These are phyloP conservation scores for Euphydryas editha DNA, from an alignment of 2,888 invertebrate species.

Conservation along the genomic window DNA sequence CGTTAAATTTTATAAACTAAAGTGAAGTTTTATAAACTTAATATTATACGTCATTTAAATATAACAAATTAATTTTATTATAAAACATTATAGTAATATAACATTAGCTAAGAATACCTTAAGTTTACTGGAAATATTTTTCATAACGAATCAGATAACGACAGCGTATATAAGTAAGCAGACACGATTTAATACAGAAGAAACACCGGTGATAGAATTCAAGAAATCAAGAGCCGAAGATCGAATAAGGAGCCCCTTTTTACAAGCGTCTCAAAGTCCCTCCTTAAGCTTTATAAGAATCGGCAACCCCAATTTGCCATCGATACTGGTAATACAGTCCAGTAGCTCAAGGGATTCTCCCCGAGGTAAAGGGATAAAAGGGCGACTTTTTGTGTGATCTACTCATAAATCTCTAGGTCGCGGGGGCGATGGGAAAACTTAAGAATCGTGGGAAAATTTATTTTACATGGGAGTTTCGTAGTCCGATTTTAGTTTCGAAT, in stretches of 20 bases:
- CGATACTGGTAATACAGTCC: constrained; percentile 75
- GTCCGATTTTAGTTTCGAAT: background rate
- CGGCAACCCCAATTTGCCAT: constrained; percentile 76
- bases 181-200: constrained; percentile 31
- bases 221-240: constrained; percentile 46
- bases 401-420: constrained; percentile 66
- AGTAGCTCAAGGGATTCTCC: constrained; percentile 57
- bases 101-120: too few relatives aligned
- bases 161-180: background rate
- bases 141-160: too few relatives aligned
- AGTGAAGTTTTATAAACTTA: too few relatives aligned
- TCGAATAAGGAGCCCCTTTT: constrained; percentile 61
- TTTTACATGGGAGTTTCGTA: background rate
- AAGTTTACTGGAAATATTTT: too few relatives aligned
- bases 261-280: constrained; percentile 64
- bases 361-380: constrained; percentile 72
- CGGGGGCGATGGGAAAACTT: constrained; percentile 63
- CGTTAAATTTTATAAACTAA: too few relatives aligned
- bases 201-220: constrained; percentile 35
- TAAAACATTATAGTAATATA: too few relatives aligned
- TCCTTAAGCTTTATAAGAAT: constrained; percentile 67
- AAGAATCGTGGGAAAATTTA: constrained; percentile 60
- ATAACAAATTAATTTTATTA: too few relatives aligned
- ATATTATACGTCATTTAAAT: too few relatives aligned
- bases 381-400: constrained; percentile 74